Conservation (phyloP, 2,113 vertebrate species). For the Heterotilapia buettikoferi region DNA sequence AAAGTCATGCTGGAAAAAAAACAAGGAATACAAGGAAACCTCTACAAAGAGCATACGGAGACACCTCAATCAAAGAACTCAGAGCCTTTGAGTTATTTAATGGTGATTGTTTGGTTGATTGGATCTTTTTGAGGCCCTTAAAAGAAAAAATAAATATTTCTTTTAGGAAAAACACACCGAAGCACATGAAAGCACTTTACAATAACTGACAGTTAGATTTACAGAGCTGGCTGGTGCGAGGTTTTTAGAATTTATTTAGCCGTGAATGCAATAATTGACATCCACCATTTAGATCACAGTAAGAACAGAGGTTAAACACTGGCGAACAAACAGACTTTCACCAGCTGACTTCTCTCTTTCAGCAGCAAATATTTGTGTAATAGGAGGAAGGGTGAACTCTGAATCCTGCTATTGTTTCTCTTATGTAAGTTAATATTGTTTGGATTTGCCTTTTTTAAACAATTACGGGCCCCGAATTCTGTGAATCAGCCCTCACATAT, state of each 20-base stretch:
- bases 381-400: conserved; percentile 21
- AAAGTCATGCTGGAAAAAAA: not conserved
- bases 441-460: conserved; percentile 32
- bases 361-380: conserved; percentile 40
- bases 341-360: conserved; percentile 26
- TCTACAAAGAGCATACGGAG: accelerated
- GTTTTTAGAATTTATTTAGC: not conserved
- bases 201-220: not conserved
- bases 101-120: not conserved
- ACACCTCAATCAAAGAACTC: not conserved
- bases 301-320: not conserved
- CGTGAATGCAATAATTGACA: not conserved
- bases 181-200: not conserved
- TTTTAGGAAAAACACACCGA: not conserved
- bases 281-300: not conserved
- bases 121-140: not conserved
- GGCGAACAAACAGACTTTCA: not conserved
- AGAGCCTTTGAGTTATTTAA: not conserved
- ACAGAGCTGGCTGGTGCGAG: accelerated
- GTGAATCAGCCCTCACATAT: not conserved
- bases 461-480: not conserved
- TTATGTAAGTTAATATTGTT: conserved; percentile 8
- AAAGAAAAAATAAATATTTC: not conserved
- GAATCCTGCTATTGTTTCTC: conserved; percentile 36
- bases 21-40: not conserved